Percentiles rank a stretch among this genome's conserved stretches.
These are phyloP conservation scores for Epsilonema sp. DNA, from an alignment of 2,888 invertebrate species.

Conservation along the genomic window DNA sequence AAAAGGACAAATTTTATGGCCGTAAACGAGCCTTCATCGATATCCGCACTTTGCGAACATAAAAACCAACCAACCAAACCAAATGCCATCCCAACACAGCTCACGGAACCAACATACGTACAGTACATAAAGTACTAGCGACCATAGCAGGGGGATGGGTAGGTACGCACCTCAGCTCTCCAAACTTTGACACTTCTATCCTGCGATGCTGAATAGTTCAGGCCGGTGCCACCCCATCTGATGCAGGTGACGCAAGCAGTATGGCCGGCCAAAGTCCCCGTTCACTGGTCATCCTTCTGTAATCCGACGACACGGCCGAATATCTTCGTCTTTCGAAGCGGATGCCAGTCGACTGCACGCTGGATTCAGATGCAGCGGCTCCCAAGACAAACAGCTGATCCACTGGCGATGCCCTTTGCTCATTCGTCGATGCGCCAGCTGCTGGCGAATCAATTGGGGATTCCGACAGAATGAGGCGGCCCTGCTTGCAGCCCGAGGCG, in stretches of 20 bases:
- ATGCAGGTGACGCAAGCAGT: constrained; percentile 72
- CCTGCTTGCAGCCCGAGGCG: constrained; percentile 87
- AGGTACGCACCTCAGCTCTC: too few species aligned
- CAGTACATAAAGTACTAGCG: too few species aligned
- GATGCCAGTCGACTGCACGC: constrained; percentile 45
- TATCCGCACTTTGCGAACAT: too few species aligned
- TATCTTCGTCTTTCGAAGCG: constrained; percentile 76
- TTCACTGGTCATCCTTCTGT: too few species aligned
- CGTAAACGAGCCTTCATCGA: too few species aligned
- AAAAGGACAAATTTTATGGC: not conserved
- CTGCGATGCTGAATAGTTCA: constrained; percentile 84
- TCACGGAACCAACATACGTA: too few species aligned
- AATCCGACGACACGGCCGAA: constrained; percentile 88
- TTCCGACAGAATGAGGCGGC: too few species aligned
- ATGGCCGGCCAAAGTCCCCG: constrained; percentile 65
- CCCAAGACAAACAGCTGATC: constrained; percentile 86
- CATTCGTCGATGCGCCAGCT: too few species aligned
- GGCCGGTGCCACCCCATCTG: constrained; percentile 80
- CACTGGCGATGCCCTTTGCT: constrained; percentile 92
- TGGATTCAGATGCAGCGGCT: constrained; percentile 59
- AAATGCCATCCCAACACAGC: too few species aligned
- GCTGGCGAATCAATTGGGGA: too few species aligned
- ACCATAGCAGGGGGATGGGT: too few species aligned
- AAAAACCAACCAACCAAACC: too few species aligned
- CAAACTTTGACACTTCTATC: constrained; percentile 22